A percentile compares a stretch with the other conserved stretches of the same genome.
These are phyloP conservation scores for Melanargia galathea DNA, from an alignment of 2,888 invertebrate genomes.

Conservation along the genomic window DNA sequence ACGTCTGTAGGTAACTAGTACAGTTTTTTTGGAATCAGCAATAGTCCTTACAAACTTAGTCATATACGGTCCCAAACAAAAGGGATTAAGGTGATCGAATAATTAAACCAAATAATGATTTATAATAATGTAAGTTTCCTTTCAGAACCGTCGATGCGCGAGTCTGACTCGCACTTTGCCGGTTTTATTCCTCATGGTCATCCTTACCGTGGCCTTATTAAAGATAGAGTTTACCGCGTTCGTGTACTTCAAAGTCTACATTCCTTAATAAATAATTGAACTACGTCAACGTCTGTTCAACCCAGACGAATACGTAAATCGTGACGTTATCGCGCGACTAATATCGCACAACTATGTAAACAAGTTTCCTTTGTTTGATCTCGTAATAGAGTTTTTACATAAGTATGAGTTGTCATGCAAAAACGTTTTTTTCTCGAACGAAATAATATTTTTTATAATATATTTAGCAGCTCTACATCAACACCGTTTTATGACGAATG, in stretches of 20 bases:
- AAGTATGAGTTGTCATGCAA: background rate
- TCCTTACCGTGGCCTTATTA: background rate
- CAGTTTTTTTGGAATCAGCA: too few relatives aligned
- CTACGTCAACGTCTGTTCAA: constrained; percentile 29
- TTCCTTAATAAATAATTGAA: constrained; percentile 20
- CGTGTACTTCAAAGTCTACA: too few relatives aligned
- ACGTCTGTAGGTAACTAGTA: too few relatives aligned
- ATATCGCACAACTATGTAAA: constrained; percentile 30
- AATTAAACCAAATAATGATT: too few relatives aligned
- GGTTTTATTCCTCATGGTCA: background rate
- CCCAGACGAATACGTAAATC: constrained; percentile 36
- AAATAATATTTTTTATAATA: background rate
- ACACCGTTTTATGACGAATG: background rate
- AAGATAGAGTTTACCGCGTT: too few relatives aligned
- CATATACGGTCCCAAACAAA: too few relatives aligned
- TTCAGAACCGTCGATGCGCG: too few relatives aligned
- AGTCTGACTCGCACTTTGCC: too few relatives aligned
- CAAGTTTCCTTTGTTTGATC: constrained; percentile 28
- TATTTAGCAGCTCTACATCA: background rate
- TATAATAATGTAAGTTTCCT: too few relatives aligned
- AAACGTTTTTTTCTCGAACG: background rate
- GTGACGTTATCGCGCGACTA: constrained; percentile 38
- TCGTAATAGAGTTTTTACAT: background rate
- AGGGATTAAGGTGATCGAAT: too few relatives aligned
- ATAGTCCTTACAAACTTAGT: too few relatives aligned